Evolutionary conservation across 2,797 vertebrate genomes (phyloP), one percentile per base, ranked within the genome.

Genomic region (Spinibarbus caldwelli): DNA sequence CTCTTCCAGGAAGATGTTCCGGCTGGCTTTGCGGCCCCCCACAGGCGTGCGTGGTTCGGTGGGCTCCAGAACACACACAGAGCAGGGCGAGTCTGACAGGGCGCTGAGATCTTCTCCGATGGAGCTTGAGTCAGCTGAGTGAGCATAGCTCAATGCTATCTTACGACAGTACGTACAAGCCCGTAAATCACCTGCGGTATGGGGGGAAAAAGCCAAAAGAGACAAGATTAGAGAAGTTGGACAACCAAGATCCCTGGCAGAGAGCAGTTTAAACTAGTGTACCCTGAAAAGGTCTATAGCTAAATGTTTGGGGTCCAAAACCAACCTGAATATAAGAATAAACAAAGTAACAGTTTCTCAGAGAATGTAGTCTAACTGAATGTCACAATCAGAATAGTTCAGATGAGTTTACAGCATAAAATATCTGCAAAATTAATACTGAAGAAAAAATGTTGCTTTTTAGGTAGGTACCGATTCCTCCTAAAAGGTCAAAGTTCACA

Each of bases 151-250:
- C 73, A 99, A 94, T 0, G 98, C 98, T 75, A 99, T 95, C 91
- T 99, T 99, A 59, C 98, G 96, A 89, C 98, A 99, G 91, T 99
- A 99, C 0, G 98, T 99, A 41, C 98, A 99, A 14, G 97, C 98
- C 67, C 98, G 95, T 41, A 99, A 94, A 92, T 99, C 98, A 89
- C 98, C 98, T 99, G 45, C 8, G 80, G 21, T 6, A 29, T n/a
- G 43, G 29, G 23, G 14, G 15, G 0, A 23, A 38, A 57, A 23
- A 68, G 6, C 8, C 43, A 70, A 31, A 41, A 41, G 36, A 70
- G 7, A 26, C 17, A 23, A 15, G 26, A 47, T 47, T 80, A 43
- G 19, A 67, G 1, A 68, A 29, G 6, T 52, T 38, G 19, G 26
- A 75, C 14, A 62, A 49, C 36, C 41, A 72, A 31, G 29, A 31